Evolutionary conservation across 2,113 vertebrate species (phyloP).

Genomic region (Stercorarius parasiticus): DNA sequence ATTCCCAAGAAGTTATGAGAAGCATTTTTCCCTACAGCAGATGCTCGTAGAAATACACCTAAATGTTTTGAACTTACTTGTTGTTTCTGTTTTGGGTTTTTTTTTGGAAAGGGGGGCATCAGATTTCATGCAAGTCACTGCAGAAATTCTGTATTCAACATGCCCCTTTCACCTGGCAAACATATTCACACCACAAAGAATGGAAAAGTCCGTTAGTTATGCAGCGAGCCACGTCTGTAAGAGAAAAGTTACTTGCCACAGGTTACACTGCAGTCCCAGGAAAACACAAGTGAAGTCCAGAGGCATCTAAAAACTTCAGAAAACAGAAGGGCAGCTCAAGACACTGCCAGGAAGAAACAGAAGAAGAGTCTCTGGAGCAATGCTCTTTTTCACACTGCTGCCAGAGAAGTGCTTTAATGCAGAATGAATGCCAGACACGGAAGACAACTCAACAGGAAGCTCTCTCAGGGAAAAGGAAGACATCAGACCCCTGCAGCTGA

Average conservation of each 20-base stretch:
- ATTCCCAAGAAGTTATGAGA: neutral
- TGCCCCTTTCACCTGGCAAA: neutral
- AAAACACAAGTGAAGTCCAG: neutral
- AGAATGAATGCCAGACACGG: neutral
- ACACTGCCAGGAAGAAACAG: neutral
- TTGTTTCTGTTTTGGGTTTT: neutral
- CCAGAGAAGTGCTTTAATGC: neutral
- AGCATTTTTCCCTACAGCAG: neutral
- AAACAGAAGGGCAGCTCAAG: neutral
- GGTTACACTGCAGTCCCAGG: neutral
- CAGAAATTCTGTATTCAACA: neutral
- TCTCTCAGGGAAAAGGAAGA: neutral
- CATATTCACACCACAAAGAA: neutral
- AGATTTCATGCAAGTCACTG: neutral
- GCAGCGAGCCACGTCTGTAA: neutral
- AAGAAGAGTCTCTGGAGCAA: neutral
- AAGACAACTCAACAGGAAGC: neutral
- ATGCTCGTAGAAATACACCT: neutral
- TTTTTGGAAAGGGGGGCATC: accelerated
- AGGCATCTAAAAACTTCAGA: neutral
- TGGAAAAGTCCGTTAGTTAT: neutral
- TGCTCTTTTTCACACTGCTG: neutral
- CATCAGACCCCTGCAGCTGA: neutral
- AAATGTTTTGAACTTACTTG: neutral
- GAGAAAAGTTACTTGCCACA: neutral